Percentiles rank a stretch among this genome's conserved stretches.
These are phyloP conservation scores for Zaprionus capensis DNA, from an alignment of 1,140 invertebrate species.

Conservation along the genomic window DNA sequence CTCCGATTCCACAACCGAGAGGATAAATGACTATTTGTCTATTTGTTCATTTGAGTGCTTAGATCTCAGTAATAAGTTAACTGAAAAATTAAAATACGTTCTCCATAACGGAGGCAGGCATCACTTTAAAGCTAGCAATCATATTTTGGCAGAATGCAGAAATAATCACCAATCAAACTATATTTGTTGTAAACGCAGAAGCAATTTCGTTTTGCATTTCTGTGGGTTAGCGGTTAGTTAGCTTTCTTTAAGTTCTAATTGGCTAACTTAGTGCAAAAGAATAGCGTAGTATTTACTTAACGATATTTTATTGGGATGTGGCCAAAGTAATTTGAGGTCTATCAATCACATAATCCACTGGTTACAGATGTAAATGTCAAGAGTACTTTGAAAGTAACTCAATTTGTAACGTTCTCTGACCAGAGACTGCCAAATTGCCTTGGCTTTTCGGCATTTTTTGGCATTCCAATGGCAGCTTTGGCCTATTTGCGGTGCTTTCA, in stretches of 20 bases:
- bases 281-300: neutral
- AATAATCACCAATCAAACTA: too few relatives aligned
- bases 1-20: too few relatives aligned
- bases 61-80: too few relatives aligned
- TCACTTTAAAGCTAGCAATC: too few relatives aligned
- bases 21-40: too few relatives aligned
- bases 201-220: too few relatives aligned
- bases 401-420: constrained; percentile 28
- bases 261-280: neutral
- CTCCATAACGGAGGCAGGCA: too few relatives aligned
- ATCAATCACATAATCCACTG: constrained; percentile 40
- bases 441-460: constrained; percentile 24
- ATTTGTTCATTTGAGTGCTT: too few relatives aligned
- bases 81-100: too few relatives aligned
- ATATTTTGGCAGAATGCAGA: too few relatives aligned
- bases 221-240: too few relatives aligned
- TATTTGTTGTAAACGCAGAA: too few relatives aligned
- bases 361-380: constrained; percentile 46
- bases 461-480: constrained; percentile 41
- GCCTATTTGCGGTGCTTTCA: constrained; percentile 36
- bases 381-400: constrained; percentile 39
- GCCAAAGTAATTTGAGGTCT: constrained; percentile 31
- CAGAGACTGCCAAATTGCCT: constrained; percentile 19
- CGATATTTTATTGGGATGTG: neutral
- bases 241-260: neutral